A percentile compares a stretch with the other conserved stretches of the same genome.
These are phyloP conservation scores for Pseudorectes ferrugineus DNA, from an alignment of 2,113 vertebrate species.

Conservation along the genomic window DNA sequence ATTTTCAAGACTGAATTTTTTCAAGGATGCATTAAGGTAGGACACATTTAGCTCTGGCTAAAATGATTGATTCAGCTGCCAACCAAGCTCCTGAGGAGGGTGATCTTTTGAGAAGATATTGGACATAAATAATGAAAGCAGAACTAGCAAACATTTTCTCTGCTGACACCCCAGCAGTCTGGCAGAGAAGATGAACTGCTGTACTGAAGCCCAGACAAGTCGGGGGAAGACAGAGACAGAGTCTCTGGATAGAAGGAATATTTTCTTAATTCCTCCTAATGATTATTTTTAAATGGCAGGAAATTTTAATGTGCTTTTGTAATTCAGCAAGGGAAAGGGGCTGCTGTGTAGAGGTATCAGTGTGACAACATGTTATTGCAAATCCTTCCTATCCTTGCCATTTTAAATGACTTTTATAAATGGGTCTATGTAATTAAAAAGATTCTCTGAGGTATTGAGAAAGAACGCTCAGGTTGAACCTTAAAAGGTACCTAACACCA, in stretches of 20 bases:
- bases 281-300: conserved; percentile 49
- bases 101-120: neutral
- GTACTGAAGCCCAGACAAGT: neutral
- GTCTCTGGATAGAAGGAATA: neutral
- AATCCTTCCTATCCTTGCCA: neutral
- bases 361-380: neutral
- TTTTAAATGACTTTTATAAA: neutral
- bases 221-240: neutral
- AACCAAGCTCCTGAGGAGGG: neutral
- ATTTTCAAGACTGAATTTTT: neutral
- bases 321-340: conserved; percentile 4
- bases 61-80: neutral
- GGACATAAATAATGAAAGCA: neutral
- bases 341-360: neutral
- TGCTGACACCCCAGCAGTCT: neutral
- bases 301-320: conserved; percentile 35
- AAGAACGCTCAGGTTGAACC: neutral
- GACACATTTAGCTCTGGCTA: neutral
- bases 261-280: neutral
- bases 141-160: neutral
- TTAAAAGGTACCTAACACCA: neutral
- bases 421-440: neutral
- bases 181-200: neutral
- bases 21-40: neutral
- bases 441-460: neutral